A percentile compares a stretch with the other conserved stretches of the same genome.
Conservation (phyloP, 2,888 invertebrate genomes). For the Andrena minutula region DNA sequence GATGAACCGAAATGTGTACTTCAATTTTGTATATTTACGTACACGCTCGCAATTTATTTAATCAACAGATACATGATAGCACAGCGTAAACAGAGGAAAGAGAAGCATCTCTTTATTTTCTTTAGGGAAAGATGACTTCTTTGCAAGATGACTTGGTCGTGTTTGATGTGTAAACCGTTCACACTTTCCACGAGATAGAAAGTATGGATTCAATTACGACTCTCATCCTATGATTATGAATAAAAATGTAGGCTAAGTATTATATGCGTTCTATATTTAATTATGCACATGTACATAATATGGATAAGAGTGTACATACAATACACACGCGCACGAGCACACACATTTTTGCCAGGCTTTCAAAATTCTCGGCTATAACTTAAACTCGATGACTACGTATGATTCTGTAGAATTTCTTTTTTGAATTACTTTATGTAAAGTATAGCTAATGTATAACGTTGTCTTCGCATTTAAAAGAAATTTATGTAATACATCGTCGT, state of each 20-base stretch:
- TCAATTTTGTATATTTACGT: slow-evolving; percentile 63
- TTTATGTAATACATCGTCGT: slow-evolving; percentile 53
- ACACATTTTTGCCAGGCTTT: slow-evolving; percentile 18
- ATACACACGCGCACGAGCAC: slow-evolving; percentile 7
- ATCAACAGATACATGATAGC: slow-evolving; percentile 11
- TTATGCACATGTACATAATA: slow-evolving; percentile 51
- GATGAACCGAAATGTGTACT: slow-evolving; percentile 50
- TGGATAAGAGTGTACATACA: slow-evolving; percentile 32
- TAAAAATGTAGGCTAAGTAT: slow-evolving; percentile 39
- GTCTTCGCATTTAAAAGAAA: slow-evolving; percentile 51
- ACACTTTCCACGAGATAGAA: slow-evolving; percentile 4
- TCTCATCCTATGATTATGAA: slow-evolving; percentile 27
- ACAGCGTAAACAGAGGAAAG: background rate
- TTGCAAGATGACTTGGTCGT: background rate
- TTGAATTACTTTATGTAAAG: too few relatives aligned
- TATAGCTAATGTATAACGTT: slow-evolving; percentile 44
- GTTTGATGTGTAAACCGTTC: slow-evolving; percentile 12
- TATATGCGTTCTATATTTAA: slow-evolving; percentile 51
- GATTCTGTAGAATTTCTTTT: slow-evolving; percentile 50
- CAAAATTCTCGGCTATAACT: slow-evolving; percentile 14
- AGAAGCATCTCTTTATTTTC: background rate
- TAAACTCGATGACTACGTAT: slow-evolving; percentile 22
- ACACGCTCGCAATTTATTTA: slow-evolving; percentile 60
- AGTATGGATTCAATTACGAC: slow-evolving; percentile 13
- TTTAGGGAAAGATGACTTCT: background rate